phyloP scores from a whole-genome alignment of 1,140 invertebrate species.

The Phocides pigmalion region DNA sequence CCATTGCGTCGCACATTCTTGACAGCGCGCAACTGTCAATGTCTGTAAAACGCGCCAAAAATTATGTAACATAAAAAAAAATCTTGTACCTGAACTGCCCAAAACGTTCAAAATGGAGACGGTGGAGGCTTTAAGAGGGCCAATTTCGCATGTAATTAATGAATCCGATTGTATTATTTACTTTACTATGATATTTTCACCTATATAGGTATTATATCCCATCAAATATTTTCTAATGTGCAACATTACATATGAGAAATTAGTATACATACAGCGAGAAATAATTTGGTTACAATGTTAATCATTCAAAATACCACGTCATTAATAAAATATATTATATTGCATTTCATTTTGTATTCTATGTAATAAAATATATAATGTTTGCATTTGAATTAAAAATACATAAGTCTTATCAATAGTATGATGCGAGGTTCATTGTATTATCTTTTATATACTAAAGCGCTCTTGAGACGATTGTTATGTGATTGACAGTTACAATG shows the following conservation, averaged over 20 bases:
- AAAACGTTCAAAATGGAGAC: too few species aligned
- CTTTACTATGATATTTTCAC: conserved; percentile 3
- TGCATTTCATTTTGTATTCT: conserved; percentile 26
- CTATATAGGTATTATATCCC: conserved; percentile 1
- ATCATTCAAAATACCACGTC: conserved; percentile 6
- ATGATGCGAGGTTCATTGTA: conserved; percentile 3
- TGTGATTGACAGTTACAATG: not conserved
- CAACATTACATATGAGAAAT: not conserved
- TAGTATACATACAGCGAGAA: not conserved
- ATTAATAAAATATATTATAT: conserved; percentile 3
- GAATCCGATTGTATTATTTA: not conserved
- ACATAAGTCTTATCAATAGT: conserved; percentile 10
- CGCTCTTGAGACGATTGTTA: not conserved
- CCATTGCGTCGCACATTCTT: too few species aligned
- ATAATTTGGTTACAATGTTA: too few species aligned
- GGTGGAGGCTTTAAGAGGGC: too few species aligned
- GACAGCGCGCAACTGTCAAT: too few species aligned
- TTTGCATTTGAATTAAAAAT: conserved; percentile 32
- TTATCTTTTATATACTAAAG: conserved; percentile 9
- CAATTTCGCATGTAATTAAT: too few species aligned
- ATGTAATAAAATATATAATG: conserved; percentile 16
- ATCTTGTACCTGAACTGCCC: too few species aligned
- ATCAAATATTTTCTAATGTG: conserved; percentile 1
- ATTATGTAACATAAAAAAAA: too few species aligned
- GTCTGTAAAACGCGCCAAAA: too few species aligned